Base-by-base conservation (phyloP, 2,113 vertebrate genomes). In the Vidua macroura region DNA sequence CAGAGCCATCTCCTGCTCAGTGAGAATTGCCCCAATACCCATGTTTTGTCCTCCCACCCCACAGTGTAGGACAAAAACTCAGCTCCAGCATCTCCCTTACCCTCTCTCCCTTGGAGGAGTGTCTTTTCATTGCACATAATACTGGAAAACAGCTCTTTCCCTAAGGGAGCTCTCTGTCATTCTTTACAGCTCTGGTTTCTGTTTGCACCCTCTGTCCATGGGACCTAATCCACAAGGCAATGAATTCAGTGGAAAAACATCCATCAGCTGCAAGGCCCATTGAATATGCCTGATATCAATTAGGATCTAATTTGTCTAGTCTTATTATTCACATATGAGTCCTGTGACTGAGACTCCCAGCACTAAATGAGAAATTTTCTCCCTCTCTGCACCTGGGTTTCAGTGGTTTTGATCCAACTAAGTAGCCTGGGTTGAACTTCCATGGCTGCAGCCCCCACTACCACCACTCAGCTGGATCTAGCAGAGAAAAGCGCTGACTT, bases 241-340 rank as follows among this genome's bases (percentile, higher is more conserved):
- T 85, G 74, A 86, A 83, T 86, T 87, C n/a, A 58, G n/a, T 62
- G 35, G 37, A 58, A 90, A 91, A 87, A 56, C 59, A 95, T 86
- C 53, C 62, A 82, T 87, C 55, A 92, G 82, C 77, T 91, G 67
- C 83, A 91, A 82, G 66, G 19, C 74, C 53, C 58, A 62, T 51
- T 92, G 67, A 78, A 89, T 72, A 88, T 85, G 78, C 75, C 82
- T 85, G 70, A 89, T 83, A 83, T 60, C 55, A 92, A 91, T 95
- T 92, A 92, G 87, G 43, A 69, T 77, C 46, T 91, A 91, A 91
- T 92, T 96, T 91, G 81, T 83, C 81, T 91, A 72, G 86, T 82
- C 62, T 84, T 91, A 86, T 82, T 92, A 88, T 73, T 95, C 64
- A 82, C 86, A 60, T 64, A 63, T 87, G 80, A 95, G 69, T 73